A percentile compares a stretch with the other conserved stretches of the same genome.
phyloP scores from a whole-genome alignment of 2,888 invertebrate genomes.

The Drosophila acutilabella region DNA sequence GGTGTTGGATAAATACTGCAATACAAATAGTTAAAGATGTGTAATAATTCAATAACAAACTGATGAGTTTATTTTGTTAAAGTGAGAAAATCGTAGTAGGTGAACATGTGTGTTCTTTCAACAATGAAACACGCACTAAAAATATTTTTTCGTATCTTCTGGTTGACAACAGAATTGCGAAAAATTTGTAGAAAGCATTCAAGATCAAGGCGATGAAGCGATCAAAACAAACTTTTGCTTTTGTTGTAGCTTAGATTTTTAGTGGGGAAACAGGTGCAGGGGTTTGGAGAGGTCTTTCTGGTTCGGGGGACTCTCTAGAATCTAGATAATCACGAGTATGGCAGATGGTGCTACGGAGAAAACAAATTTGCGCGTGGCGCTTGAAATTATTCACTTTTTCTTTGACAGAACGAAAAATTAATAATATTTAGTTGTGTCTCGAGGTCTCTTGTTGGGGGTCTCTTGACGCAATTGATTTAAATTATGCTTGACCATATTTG shows the following conservation, averaged over 20 bases:
- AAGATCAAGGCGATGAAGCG: constrained; percentile 70
- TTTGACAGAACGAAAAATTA: constrained; percentile 23
- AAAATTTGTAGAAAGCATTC: constrained; percentile 51
- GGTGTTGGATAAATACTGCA: constrained; percentile 37
- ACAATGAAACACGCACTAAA: constrained; percentile 53
- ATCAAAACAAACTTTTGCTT: constrained; percentile 69
- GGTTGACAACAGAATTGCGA: constrained; percentile 68
- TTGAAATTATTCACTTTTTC: constrained; percentile 24
- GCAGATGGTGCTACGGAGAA: constrained; percentile 31
- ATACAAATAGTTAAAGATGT: not conserved
- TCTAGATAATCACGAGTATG: constrained; percentile 38
- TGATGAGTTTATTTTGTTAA: not conserved
- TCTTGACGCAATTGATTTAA: constrained; percentile 55
- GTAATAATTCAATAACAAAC: constrained; percentile 9
- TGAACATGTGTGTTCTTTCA: constrained; percentile 4
- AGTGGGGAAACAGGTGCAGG: constrained; percentile 4
- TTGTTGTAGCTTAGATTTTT: constrained; percentile 34
- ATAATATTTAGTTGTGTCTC: constrained; percentile 24
- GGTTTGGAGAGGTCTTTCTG: too few species aligned
- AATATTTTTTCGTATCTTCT: constrained; percentile 52
- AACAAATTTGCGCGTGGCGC: constrained; percentile 53
- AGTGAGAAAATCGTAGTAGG: not conserved
- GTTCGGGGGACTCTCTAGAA: constrained; percentile 10
- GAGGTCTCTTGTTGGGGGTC: constrained; percentile 1
- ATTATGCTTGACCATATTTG: constrained; percentile 43